These are phyloP conservation scores for Xerus rutilus DNA, from an alignment of 2,797 vertebrate species.

Conservation along the genomic window DNA sequence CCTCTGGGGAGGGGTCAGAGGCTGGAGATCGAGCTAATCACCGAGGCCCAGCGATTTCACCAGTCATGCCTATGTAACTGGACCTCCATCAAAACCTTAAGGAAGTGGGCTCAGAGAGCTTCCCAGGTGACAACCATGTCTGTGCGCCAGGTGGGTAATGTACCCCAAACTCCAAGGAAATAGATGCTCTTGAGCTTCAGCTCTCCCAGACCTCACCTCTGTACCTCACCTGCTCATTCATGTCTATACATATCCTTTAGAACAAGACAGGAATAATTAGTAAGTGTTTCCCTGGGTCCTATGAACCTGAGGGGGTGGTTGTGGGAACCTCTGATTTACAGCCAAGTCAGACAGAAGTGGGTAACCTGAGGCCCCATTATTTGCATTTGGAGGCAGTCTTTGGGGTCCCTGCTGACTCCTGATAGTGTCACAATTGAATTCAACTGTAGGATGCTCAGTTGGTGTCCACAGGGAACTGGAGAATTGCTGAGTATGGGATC, in stretches of 20 bases:
- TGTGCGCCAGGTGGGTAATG: fast-evolving
- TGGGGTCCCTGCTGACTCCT: neutral
- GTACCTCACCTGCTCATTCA: no score
- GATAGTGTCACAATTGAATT: neutral
- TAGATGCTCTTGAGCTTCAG: neutral
- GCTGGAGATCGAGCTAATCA: neutral
- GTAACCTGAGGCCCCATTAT: neutral
- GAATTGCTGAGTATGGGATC: neutral
- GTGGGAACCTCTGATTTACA: neutral
- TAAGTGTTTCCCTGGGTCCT: neutral
- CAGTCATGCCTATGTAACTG: no score
- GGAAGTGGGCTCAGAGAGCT: neutral
- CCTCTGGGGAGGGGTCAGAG: no score
- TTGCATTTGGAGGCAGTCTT: neutral
- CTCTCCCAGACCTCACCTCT: neutral
- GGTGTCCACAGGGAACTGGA: neutral
- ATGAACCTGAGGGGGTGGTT: neutral
- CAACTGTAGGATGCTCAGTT: neutral
- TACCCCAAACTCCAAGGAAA: neutral
- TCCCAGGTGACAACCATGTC: neutral
- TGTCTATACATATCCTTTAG: neutral
- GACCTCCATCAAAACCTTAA: neutral
- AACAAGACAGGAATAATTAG: neutral
- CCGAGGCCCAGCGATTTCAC: no score
- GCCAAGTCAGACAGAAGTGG: neutral